Evolutionary conservation across 2,797 vertebrate genomes (phyloP).

Genomic region (Acanthurus leucopareius): DNA sequence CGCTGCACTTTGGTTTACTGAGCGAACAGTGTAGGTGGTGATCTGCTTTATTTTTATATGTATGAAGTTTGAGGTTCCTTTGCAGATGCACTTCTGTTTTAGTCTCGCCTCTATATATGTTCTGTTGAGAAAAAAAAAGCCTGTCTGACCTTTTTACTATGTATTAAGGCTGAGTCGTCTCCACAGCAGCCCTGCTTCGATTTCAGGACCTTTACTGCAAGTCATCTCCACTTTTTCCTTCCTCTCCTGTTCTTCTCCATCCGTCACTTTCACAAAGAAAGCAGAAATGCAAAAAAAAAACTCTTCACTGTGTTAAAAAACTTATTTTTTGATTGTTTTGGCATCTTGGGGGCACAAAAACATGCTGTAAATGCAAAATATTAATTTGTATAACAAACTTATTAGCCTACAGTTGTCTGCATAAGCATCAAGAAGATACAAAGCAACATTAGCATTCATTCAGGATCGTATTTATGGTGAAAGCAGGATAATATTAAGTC

Average conservation of each 20-base stretch:
- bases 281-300: no score
- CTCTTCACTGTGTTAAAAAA: no score
- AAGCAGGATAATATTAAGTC: not conserved
- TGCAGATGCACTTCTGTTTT: not conserved
- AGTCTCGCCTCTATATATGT: not conserved
- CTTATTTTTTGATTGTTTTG: not conserved
- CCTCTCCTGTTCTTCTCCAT: no score
- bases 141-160: not conserved
- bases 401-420: not conserved
- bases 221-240: no score
- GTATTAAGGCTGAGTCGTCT: not conserved
- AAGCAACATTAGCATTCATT: not conserved
- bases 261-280: no score
- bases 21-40: slow-evolving; percentile 7
- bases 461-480: not conserved
- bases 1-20: not conserved
- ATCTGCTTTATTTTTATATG: not conserved
- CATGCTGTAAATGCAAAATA: not conserved
- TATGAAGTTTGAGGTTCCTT: not conserved
- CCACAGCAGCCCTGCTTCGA: no score
- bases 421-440: not conserved
- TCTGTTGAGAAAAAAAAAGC: not conserved
- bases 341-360: not conserved
- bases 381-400: not conserved
- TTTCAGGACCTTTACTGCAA: not conserved